phyloP scores from a whole-genome alignment of 2,797 vertebrate species.

The Harpagifer antarcticus region DNA sequence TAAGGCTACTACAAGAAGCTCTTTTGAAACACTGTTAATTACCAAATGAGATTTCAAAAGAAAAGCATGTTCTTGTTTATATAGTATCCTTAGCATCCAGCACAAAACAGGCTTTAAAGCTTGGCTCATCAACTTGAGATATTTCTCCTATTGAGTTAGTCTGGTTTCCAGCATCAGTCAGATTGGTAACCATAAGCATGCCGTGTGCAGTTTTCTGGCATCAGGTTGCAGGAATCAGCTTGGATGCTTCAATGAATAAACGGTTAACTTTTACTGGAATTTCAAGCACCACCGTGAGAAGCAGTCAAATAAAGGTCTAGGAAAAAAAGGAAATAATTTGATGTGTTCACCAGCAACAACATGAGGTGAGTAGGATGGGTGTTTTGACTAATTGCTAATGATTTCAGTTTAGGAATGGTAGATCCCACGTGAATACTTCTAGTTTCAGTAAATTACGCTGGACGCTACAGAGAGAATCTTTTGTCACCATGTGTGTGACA shows the following conservation, averaged over 20 bases:
- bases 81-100: neutral
- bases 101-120: neutral
- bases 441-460: neutral
- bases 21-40: constrained; percentile 2
- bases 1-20: constrained; percentile 6
- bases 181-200: constrained; percentile 8
- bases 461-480: neutral
- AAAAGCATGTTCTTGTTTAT: neutral
- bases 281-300: neutral
- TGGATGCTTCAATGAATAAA: constrained; percentile 1
- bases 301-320: neutral
- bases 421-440: neutral
- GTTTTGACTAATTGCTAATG: neutral
- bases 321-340: neutral
- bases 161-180: neutral
- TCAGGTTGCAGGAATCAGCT: neutral
- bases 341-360: neutral
- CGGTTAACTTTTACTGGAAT: neutral
- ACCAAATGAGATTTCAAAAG: constrained; percentile 18
- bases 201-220: neutral
- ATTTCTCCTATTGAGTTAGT: neutral
- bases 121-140: neutral
- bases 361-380: neutral
- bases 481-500: neutral
- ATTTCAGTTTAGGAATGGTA: neutral